Evolutionary conservation across 2,797 vertebrate species (phyloP), one percentile per base, ranked within the genome.

Genomic region (Centroberyx gerrardi): DNA sequence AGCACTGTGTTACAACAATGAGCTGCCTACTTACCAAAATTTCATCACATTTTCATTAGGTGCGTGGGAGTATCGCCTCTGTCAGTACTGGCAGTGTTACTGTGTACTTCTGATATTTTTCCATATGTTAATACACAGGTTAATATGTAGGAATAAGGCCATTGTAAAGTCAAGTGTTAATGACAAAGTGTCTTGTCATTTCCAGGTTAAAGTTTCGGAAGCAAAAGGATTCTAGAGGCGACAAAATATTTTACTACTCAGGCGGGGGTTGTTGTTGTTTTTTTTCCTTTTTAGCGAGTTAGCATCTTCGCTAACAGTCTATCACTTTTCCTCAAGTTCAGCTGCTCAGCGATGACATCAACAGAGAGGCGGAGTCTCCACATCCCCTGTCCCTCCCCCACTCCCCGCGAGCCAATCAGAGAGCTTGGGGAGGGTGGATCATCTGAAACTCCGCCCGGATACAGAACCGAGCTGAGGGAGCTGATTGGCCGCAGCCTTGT

Each of bases 301-400:
- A 74, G 73, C 40, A 1, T 62, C 65, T 40, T 67, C 0, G 29
- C 61, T 36, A 64, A 75, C 53, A 5, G 66, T 44, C 52, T 28
- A 27, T 74, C 64, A 55, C 1, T 52, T 64, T 52, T 54, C 65
- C 38, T 40, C 52, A 27, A 63, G 81, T 82, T 74, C 72, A 44
- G 68, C 66, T 76, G 84, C 77, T 84, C 84, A 36, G 79, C 54
- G 63, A 85, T 88, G 86, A 88, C 87, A 86, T 90, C 92, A 81
- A n/a, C 59, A 70, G 68, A 79, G 78, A 76, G 89, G 85, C 64
- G 56, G 80, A 77, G 90, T 88, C 83, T 90, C 86, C 88, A 83
- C 89, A 83, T 89, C 88, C 90, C 91, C 88, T 8, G 73, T 40
- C 83, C 89, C 80, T 74, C 81, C 85, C 64, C 66, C 13, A 61